Evolutionary conservation across 2,113 vertebrate genomes (phyloP).

Genomic region (Eublepharis macularius): DNA sequence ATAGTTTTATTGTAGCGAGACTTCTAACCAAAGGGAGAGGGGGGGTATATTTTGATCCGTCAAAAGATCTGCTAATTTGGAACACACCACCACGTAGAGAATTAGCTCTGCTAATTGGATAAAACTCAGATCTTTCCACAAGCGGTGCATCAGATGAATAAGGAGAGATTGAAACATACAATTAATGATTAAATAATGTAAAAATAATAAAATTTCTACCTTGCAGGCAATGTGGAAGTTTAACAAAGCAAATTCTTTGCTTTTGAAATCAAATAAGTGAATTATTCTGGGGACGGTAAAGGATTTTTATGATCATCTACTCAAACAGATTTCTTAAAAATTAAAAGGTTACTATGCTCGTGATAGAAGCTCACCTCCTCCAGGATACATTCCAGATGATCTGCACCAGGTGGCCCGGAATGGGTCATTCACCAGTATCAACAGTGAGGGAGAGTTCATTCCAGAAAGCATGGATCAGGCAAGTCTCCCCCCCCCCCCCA

Average conservation of each 20-base stretch:
- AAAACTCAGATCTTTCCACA: too few relatives aligned
- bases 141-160: neutral
- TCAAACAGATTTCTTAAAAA: slow-evolving; percentile 19
- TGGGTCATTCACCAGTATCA: slow-evolving; percentile 98
- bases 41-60: neutral
- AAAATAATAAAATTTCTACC: neutral
- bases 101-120: too few relatives aligned
- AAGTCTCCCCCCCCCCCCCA: slow-evolving; percentile 1
- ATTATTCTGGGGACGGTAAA: neutral
- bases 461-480: slow-evolving; percentile 99
- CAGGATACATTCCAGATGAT: slow-evolving; percentile 97
- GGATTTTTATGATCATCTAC: neutral
- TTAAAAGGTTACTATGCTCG: slow-evolving; percentile 84
- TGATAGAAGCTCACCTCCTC: slow-evolving; percentile 95
- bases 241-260: neutral
- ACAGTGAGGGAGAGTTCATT: slow-evolving; percentile 99
- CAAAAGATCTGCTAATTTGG: too few relatives aligned
- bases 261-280: neutral
- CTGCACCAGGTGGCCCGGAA: slow-evolving; percentile 95
- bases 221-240: neutral
- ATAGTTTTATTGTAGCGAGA: neutral
- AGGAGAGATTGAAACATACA: neutral
- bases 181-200: neutral
- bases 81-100: too few relatives aligned
- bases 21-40: neutral